Evolutionary conservation across 2,113 vertebrate species (phyloP), one percentile per base, ranked within the genome.

Genomic region (Pogonocichla stellata): DNA sequence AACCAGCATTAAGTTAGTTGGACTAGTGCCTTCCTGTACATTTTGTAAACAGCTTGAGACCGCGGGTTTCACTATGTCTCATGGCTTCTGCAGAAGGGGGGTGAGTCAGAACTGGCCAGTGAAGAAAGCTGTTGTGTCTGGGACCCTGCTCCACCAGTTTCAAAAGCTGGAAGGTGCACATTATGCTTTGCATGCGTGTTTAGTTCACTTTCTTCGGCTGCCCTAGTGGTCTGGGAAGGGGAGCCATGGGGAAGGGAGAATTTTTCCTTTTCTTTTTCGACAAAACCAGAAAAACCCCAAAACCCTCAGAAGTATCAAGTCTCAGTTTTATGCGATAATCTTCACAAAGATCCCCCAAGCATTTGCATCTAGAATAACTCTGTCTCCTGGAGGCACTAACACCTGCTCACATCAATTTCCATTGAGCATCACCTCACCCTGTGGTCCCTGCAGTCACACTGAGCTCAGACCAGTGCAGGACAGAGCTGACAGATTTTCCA

Each of bases 21-120:
- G 72, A 90, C 47, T 40, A 2, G 47, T 86, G 92, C 94, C 86
- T 97, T 88, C 77, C 75, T 64, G 83, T 80, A 80, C 51, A 22
- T 78, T 90, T 92, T 94, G 61, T 93, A 86, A 92, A 93, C 83
- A 95, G 71, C 56, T 78, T 80, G 75, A 94, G 86, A 48, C 64
- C 8, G 6, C 2, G 0, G 83, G 91, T 95, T 96, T 96, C 91
- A 16, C 74, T 95, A 50, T 96, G 82, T 70, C 91, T 95, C 96
- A 88, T 31, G 69, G 70, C 69, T 97, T 95, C 92, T 93, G 64
- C 89, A 91, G 92, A 86, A 90, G 43, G 12, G 71, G 56, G 22
- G 10, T 96, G 94, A 96, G 60, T 96, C 94, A 95, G 75, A 97
- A 66, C 29, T 43, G 92, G 88, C 56, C 77, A 78, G 47, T 43